phyloP scores from a whole-genome alignment of 2,797 vertebrate species.

The Chelonia mydas region DNA sequence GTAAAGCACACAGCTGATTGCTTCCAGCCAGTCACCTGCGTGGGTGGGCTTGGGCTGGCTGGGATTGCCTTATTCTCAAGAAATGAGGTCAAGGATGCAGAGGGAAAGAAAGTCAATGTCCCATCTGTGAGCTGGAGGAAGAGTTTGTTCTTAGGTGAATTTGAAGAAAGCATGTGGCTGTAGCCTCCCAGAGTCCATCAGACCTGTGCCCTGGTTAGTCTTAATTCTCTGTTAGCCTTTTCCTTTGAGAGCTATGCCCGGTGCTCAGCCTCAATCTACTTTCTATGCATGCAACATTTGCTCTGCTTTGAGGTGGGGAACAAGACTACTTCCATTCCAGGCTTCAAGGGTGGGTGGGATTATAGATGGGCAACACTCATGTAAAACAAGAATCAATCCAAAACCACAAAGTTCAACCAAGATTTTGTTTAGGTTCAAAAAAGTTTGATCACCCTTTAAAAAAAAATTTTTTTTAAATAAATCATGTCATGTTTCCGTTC shows the following conservation, averaged over 20 bases:
- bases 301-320: conserved; percentile 61
- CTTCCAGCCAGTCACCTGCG: neutral
- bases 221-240: conserved; percentile 45
- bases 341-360: conserved; percentile 70
- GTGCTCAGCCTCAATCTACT: conserved; percentile 70
- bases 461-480: conserved; percentile 45
- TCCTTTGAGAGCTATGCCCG: conserved; percentile 25
- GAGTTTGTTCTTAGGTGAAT: neutral
- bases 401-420: conserved; percentile 46
- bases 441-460: neutral
- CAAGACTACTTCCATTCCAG: conserved; percentile 60
- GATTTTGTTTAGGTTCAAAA: conserved; percentile 61
- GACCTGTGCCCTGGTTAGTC: conserved; percentile 50
- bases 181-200: conserved; percentile 20
- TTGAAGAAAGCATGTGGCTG: neutral
- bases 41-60: neutral
- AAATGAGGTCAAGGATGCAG: neutral
- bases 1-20: neutral
- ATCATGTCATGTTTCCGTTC: conserved; percentile 26
- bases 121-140: neutral
- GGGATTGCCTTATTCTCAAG: neutral
- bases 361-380: conserved; percentile 54
- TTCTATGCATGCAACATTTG: conserved; percentile 75
- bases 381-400: conserved; percentile 57
- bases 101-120: neutral